Base-by-base conservation (phyloP, 2,888 invertebrate genomes). In the Ichneumon xanthorius region DNA sequence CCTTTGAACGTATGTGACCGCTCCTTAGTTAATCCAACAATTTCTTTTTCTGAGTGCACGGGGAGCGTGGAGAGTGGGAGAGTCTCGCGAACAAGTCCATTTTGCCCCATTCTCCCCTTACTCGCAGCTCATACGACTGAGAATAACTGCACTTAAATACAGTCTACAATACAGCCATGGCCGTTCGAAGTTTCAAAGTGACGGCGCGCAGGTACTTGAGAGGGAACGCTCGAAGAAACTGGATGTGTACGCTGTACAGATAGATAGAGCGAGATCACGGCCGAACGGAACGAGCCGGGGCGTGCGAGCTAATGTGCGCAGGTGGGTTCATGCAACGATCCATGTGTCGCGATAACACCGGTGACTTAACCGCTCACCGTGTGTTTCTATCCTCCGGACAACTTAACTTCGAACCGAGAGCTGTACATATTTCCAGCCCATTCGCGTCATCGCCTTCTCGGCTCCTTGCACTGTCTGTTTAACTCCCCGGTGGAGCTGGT, bases 301-400 rank as follows among this genome's bases (percentile, higher is more conserved):
- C 82, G 81, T 77, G 73, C 65, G 82, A 86, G 87, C 84, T 88
- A 87, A 88, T 87, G 87, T 82, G 84, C 84, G 88, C 90, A 91
- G 89, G 90, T 90, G 89, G 90, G 89, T 89, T 88, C 90, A 89
- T 88, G 89, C 90, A 88, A 89, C 89, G 91, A 91, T 90, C 88
- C 86, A 79, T 87, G 88, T 89, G 89, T 90, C 89, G 90, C 88
- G 92, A 92, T 92, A 92, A 90, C 90, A 88, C 88, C 80, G 79
- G 83, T 88, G 87, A 88, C 88, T 48, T 88, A 86, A 87, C 84
- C 82, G 81, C 85, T 84, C 84, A 84, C 86, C 80, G 70, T 82
- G 88, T 87, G 88, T 89, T 91, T 90, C 89, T 90, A 89, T 89
- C 90, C 89, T 87, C 86, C 88, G 90, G 11, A 92, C 91, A 91